Base-by-base conservation (phyloP, 2,113 vertebrate species). In the Amazona vittata region DNA sequence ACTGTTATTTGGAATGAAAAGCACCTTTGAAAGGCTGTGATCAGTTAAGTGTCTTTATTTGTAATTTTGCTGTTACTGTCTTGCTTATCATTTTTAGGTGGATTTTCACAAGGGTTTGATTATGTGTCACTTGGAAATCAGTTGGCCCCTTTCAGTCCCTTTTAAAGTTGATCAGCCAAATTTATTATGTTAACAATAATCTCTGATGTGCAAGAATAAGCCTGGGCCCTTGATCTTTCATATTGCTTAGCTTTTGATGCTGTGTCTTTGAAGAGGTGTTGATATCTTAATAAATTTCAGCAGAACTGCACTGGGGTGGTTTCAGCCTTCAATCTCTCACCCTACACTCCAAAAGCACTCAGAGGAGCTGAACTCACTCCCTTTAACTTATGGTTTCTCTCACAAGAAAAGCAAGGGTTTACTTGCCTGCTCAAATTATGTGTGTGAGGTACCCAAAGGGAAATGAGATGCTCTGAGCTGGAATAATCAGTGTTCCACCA, bases 171-270 rank as follows among this genome's bases (percentile, higher is more conserved):
- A 91, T 96, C 47, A 84, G 77, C 20, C 77, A 79, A 79, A 93
- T 93, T 87, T 82, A 89, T 76, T 77, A 89, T 78, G 47, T 75
- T 93, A 82, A 64, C 89, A 92, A 6, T 88, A 64, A 89, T 92
- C 55, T 96, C 65, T 75, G 73, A 68, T 84, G 57, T 88, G 60
- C 57, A 73, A 71, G 69, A 84, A 69, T 94, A 84, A 91, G 69
- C 29, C 43, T 43, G 35, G 46, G 47, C 46, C 53, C 83, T 96
- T 94, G 75, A 90, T 96, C 85, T 93, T 92, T 83, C 76, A n/a
- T 55, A 88, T 43, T 74, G 49, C 71, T 95, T 39, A 68, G 90
- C 60, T 92, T 95, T 90, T 90, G 88, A 87, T 96, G 85, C 85
- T 0, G 1, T 81, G 69, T 71, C 90, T 94, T 92, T 95, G 92